phyloP scores from a whole-genome alignment of 37 sponge, comb jelly and placozoan species.

The Spongilla lacustris region DNA sequence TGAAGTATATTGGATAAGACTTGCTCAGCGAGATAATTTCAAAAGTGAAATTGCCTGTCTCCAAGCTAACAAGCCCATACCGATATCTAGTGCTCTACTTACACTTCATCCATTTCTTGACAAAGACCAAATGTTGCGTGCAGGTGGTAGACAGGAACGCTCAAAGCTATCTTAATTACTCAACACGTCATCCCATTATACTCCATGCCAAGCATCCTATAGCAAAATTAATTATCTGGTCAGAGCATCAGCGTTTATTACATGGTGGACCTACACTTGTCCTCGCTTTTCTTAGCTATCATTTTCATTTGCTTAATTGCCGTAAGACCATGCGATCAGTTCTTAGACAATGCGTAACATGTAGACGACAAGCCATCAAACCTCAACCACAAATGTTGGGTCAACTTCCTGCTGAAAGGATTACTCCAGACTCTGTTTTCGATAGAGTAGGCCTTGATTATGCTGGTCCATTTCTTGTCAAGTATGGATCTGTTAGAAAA shows the following conservation, averaged over 20 bases:
- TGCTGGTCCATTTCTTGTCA: constrained; percentile 39
- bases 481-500: constrained; percentile 33
- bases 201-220: constrained; percentile 16
- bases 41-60: constrained; percentile 3
- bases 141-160: background rate
- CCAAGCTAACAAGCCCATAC: constrained; percentile 6
- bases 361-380: background rate
- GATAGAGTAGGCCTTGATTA: constrained; percentile 48
- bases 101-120: constrained; percentile 8
- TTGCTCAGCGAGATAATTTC: constrained; percentile 15
- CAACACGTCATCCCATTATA: background rate
- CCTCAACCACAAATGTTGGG: constrained; percentile 51
- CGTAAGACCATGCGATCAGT: background rate
- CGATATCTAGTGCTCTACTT: background rate
- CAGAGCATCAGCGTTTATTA: constrained; percentile 9
- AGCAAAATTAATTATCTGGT: background rate
- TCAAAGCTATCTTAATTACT: constrained; percentile 7
- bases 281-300: background rate
- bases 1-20: constrained; percentile 33
- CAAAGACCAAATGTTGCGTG: background rate
- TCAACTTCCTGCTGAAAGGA: constrained; percentile 37
- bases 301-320: background rate
- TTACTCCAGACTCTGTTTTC: constrained; percentile 24
- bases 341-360: background rate
- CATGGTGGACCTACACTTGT: constrained; percentile 18